Conservation (phyloP, 2,113 vertebrate genomes). For the Psilopsiagon aymara region DNA sequence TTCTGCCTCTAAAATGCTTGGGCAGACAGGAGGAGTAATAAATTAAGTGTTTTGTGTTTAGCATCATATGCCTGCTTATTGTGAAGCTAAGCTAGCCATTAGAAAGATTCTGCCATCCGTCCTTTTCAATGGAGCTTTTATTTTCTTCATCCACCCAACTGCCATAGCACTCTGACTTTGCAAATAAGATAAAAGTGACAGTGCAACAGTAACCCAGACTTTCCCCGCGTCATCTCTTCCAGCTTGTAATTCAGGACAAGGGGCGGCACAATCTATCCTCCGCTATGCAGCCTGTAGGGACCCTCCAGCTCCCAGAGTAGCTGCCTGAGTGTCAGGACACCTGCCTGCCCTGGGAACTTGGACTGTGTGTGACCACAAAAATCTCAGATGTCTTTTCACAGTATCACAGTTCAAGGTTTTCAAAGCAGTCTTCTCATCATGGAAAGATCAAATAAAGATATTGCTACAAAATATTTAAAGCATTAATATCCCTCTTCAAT, state of each 20-base stretch:
- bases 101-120: not conserved
- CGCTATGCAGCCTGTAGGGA: not conserved
- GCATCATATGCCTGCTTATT: not conserved
- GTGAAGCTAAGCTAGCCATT: not conserved
- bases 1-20: not conserved
- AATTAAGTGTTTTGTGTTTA: not conserved
- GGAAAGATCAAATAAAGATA: not conserved
- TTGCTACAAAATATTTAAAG: not conserved
- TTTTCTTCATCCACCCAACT: not conserved
- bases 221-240: not conserved
- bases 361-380: not conserved
- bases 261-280: not conserved
- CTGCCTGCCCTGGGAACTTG: fast-evolving
- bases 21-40: not conserved
- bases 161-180: not conserved
- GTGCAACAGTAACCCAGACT: not conserved
- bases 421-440: not conserved
- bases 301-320: not conserved
- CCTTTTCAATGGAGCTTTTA: not conserved
- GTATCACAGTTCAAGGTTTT: not conserved
- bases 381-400: not conserved
- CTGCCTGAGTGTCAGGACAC: not conserved
- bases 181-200: fast-evolving
- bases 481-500: not conserved
- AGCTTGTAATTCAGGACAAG: not conserved